Evolutionary conservation across 1,140 invertebrate genomes (phyloP), one percentile per base, ranked within the genome.

Genomic region (Hetaerina americana): DNA sequence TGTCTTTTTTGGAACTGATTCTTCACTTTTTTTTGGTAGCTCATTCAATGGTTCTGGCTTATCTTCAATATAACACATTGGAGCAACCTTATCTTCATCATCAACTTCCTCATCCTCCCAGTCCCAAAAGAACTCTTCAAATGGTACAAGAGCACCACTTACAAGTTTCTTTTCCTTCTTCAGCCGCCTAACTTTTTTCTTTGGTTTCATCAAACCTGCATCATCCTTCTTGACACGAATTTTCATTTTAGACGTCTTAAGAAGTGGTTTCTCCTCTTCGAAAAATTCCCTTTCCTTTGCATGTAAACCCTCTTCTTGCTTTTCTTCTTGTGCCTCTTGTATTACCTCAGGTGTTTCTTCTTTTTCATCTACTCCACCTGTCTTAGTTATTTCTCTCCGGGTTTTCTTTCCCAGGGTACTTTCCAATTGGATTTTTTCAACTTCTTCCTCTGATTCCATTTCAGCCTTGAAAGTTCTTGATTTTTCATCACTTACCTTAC

Each of bases 161-260:
- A n/a, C 22, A 18, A 57, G 22, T 73, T 78, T 77, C 71, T 80
- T 81, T 68, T 78, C 78, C 75, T 79, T 77, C 57, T 81, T 81
- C 15, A 81, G 71, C 76, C 81, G 80, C 70, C 79, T 80, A 6
- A 81, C 76, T 18, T 77, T 77, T 74, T 81, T 77, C 71, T 81
- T 82, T n/a, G 79, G 70, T 27, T 74, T 77, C 5, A 27, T 73
- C 27, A 69, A 12, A 70, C 74, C 72, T 31, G 27, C 66, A 5
- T 72, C 26, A 24, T 72, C 73, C 12, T 26, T 66, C 29, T 70
- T 31, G 10, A 5, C n/a, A 26, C 31, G 24, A 15, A 66, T 57
- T 31, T 70, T 26, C 57, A 22, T 18, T n/a, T 57, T 57, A 18
- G 15, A 12, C 22, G 15, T 57, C 40, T 57, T 57, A 18, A 5